Evolutionary conservation across 2,113 vertebrate species (phyloP).

Genomic region (Pelobates fuscus): DNA sequence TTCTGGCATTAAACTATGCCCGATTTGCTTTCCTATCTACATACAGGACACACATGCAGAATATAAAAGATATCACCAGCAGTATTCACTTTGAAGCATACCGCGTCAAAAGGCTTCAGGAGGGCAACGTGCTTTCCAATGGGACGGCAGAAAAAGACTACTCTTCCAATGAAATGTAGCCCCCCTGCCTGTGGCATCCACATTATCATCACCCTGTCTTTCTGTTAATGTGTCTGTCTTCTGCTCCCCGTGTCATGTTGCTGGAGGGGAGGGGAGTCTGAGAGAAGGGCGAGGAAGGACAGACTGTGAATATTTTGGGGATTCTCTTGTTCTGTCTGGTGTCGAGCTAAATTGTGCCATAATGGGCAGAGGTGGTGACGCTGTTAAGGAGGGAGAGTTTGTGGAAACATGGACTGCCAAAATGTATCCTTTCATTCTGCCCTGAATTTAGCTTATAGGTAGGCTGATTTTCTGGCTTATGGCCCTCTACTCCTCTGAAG

Average conservation of each 20-base stretch:
- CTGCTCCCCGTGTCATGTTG: conserved; percentile 21
- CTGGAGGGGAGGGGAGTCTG: background rate
- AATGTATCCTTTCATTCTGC: background rate
- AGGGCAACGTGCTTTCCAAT: conserved; percentile 80
- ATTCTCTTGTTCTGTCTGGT: background rate
- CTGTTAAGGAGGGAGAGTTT: conserved; percentile 3
- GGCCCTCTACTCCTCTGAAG: background rate
- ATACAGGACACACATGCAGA: conserved; percentile 98
- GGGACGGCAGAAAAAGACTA: conserved; percentile 76
- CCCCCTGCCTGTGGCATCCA: background rate
- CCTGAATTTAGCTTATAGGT: background rate
- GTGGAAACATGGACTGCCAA: background rate
- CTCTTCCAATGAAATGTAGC: conserved; percentile 87
- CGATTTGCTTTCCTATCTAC: too few species aligned
- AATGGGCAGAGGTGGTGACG: conserved; percentile 9
- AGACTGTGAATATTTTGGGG: conserved; percentile 23
- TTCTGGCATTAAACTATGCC: too few species aligned
- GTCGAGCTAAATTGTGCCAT: conserved; percentile 29
- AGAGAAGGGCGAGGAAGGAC: conserved; percentile 20
- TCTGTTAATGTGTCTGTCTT: conserved; percentile 32
- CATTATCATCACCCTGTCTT: conserved; percentile 52
- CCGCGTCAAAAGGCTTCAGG: conserved; percentile 90
- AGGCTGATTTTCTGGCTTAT: background rate
- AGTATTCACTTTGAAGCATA: conserved; percentile 97
- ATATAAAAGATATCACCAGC: conserved; percentile 97